Conservation (phyloP, 2,113 vertebrate genomes). For the Alces alces region DNA sequence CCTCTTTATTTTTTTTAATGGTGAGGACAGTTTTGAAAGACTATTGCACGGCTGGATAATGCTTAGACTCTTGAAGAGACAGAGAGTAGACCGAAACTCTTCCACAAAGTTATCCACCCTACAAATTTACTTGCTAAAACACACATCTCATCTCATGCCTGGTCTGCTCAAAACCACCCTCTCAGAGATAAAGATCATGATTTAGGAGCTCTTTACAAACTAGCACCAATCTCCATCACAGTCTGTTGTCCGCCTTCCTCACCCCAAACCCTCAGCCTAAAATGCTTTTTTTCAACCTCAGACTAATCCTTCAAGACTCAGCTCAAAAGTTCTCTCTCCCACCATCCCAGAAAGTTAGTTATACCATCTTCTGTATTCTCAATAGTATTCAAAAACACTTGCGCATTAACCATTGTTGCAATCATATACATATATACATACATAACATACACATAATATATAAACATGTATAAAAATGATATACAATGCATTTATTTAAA, state of each 20-base stretch:
- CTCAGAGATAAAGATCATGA: neutral
- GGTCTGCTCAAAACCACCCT: neutral
- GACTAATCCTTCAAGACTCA: neutral
- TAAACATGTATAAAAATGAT: neutral
- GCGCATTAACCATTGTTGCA: neutral
- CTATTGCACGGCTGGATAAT: neutral
- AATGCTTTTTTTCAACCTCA: neutral
- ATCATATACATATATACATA: neutral
- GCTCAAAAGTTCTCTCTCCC: neutral
- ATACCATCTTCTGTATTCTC: neutral
- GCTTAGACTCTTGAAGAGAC: neutral
- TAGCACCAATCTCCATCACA: neutral
- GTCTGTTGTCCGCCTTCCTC: neutral
- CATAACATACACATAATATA: neutral
- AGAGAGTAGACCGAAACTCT: neutral
- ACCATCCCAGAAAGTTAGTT: neutral
- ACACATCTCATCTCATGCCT: neutral
- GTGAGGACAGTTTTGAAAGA: neutral
- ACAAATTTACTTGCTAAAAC: neutral
- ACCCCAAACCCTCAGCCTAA: neutral
- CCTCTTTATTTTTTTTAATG: neutral
- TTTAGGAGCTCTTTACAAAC: neutral
- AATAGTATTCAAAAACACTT: neutral
- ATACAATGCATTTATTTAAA: neutral
- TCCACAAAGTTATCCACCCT: neutral